Conservation (phyloP, 1,140 invertebrate genomes). For the Metopolophium dirhodum region DNA sequence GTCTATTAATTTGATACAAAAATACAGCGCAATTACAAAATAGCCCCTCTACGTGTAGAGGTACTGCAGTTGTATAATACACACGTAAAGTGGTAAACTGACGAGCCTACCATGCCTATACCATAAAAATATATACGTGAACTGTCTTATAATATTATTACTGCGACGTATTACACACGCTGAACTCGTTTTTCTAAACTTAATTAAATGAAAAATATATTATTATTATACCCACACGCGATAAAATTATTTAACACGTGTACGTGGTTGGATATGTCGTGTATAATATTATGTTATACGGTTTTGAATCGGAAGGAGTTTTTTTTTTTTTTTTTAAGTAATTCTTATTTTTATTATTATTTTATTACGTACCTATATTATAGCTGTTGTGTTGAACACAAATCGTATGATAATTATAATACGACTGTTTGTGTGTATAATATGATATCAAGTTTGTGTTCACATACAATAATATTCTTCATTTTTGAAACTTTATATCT, state of each 20-base stretch:
- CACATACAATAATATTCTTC: neutral
- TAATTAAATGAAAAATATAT: constrained; percentile 15
- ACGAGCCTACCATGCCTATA: neutral
- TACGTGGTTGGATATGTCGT: neutral
- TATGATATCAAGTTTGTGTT: neutral
- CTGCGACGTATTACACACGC: neutral
- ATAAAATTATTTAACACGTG: too few species aligned
- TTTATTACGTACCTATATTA: neutral
- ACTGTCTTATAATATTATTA: neutral
- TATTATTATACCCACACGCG: neutral
- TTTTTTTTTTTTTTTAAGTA: neutral
- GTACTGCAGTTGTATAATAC: neutral
- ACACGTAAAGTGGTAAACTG: neutral
- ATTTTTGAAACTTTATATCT: neutral
- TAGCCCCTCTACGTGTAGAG: neutral
- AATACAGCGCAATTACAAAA: constrained; percentile 17
- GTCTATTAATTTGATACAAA: constrained; percentile 29
- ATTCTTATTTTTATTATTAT: neutral
- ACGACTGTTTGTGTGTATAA: neutral
- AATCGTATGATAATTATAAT: neutral
- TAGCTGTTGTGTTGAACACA: neutral
- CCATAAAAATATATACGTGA: neutral
- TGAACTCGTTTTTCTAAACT: neutral
- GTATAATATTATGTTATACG: neutral
- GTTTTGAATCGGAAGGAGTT: neutral